These are phyloP conservation scores for Oscheius myriophilus DNA, from an alignment of 2,888 invertebrate genomes.

Conservation along the genomic window DNA sequence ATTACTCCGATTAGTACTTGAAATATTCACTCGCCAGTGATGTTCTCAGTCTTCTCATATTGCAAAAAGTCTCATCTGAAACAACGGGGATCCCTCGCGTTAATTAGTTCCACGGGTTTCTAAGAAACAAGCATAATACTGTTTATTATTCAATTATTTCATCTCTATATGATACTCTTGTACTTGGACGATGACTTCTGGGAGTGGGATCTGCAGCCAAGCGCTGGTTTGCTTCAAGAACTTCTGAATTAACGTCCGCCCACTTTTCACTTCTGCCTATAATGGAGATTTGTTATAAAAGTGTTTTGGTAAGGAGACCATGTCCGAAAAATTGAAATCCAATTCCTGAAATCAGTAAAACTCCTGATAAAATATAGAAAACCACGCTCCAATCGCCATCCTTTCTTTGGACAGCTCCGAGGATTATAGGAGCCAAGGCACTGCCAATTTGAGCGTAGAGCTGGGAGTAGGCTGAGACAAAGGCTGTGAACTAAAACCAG, in stretches of 20 bases:
- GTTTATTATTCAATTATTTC: conserved; percentile 1
- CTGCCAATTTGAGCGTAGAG: conserved; percentile 59
- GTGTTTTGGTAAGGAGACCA: conserved; percentile 30
- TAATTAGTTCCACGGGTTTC: not conserved
- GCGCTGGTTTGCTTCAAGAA: conserved; percentile 2
- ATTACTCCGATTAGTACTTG: no score
- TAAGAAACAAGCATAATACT: not conserved
- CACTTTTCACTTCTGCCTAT: conserved; percentile 20
- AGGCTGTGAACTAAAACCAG: conserved; percentile 59
- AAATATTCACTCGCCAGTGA: no score
- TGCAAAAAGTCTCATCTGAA: no score
- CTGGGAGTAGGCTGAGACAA: conserved; percentile 64
- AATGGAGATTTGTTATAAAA: not conserved
- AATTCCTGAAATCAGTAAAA: conserved; percentile 59
- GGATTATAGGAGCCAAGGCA: conserved; percentile 57
- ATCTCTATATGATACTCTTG: conserved; percentile 16
- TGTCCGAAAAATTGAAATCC: conserved; percentile 63
- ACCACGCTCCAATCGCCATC: conserved; percentile 57
- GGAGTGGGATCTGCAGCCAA: not conserved
- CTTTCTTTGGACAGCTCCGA: conserved; percentile 56
- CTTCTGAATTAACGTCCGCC: conserved; percentile 10
- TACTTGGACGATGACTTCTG: conserved; percentile 19
- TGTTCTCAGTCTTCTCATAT: no score
- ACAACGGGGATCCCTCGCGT: no score
- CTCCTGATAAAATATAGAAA: conserved; percentile 58